These are phyloP conservation scores for Diplolepis rosae DNA, from an alignment of 2,888 invertebrate genomes.

Conservation along the genomic window DNA sequence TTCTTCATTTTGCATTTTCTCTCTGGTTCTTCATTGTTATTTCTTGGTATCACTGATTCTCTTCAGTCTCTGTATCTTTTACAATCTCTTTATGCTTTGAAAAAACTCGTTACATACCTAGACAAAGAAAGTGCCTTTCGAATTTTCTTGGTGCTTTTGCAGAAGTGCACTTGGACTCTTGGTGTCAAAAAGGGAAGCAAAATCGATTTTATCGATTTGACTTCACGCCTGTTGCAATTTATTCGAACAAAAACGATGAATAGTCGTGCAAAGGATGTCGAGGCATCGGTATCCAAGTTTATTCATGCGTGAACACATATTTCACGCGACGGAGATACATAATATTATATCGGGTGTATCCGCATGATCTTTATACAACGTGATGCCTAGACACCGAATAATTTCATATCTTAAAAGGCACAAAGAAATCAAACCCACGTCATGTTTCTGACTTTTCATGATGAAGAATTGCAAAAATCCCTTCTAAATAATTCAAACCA, in stretches of 20 bases:
- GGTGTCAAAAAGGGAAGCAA: constrained; percentile 37
- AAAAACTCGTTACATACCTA: constrained; percentile 1
- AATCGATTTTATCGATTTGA: constrained; percentile 43
- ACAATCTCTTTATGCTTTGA: constrained; percentile 1
- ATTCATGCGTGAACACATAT: constrained; percentile 23
- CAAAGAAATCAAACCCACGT: constrained; percentile 23
- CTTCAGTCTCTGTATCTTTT: neutral
- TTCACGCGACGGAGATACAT: constrained; percentile 11
- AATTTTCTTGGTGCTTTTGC: constrained; percentile 4
- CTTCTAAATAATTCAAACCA: neutral
- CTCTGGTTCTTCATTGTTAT: neutral
- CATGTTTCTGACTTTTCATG: constrained; percentile 22
- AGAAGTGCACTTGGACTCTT: constrained; percentile 14
- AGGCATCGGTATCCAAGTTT: constrained; percentile 30
- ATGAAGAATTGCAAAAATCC: constrained; percentile 13
- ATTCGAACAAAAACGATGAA: constrained; percentile 44
- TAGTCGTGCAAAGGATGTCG: constrained; percentile 42
- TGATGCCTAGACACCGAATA: constrained; percentile 16
- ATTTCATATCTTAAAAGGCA: constrained; percentile 13
- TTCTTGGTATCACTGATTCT: neutral
- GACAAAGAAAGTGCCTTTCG: constrained; percentile 6
- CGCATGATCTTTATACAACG: constrained; percentile 5
- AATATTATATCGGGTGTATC: constrained; percentile 18
- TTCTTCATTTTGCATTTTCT: neutral
- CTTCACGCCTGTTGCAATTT: constrained; percentile 40